Conservation (phyloP, 1,140 invertebrate species). For the Anastatus disparis region DNA sequence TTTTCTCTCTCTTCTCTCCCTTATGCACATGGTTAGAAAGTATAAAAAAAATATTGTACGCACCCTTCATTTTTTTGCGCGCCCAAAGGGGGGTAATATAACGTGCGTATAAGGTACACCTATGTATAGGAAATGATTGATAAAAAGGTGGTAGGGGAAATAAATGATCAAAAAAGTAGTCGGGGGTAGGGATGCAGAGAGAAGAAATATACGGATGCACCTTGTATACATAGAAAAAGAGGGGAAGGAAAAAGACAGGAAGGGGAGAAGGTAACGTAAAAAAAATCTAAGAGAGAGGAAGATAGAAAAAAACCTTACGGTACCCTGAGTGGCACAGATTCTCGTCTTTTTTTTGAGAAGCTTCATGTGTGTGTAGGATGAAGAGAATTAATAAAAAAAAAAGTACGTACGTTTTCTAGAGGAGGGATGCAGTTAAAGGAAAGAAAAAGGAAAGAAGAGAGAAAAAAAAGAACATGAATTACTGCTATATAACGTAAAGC, state of each 20-base stretch:
- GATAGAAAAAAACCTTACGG: slow-evolving; percentile 59
- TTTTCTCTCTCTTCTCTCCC: slow-evolving; percentile 28
- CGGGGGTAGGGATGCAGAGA: neutral
- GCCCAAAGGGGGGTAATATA: slow-evolving; percentile 26
- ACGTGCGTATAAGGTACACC: neutral
- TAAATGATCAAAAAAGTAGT: no score
- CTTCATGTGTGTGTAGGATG: slow-evolving; percentile 15
- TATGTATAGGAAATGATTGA: slow-evolving; percentile 1
- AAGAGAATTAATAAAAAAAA: slow-evolving; percentile 48
- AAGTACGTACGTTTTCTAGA: neutral
- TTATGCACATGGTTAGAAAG: neutral
- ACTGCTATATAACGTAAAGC: slow-evolving; percentile 46
- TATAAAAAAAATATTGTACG: neutral
- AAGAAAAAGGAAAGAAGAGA: neutral
- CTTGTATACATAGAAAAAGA: slow-evolving; percentile 22
- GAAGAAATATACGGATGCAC: slow-evolving; percentile 39
- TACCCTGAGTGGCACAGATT: slow-evolving; percentile 66
- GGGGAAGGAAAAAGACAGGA: slow-evolving; percentile 46
- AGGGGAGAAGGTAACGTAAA: slow-evolving; percentile 56
- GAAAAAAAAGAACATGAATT: slow-evolving; percentile 54
- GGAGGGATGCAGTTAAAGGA: slow-evolving; percentile 16
- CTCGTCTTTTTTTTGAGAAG: neutral
- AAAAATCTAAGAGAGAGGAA: slow-evolving; percentile 48
- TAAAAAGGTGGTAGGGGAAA: neutral
- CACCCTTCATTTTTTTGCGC: slow-evolving; percentile 46